Percentiles rank a stretch among this genome's conserved stretches.
These are phyloP conservation scores for Brenthis hecate DNA, from an alignment of 2,888 invertebrate species.

Conservation along the genomic window DNA sequence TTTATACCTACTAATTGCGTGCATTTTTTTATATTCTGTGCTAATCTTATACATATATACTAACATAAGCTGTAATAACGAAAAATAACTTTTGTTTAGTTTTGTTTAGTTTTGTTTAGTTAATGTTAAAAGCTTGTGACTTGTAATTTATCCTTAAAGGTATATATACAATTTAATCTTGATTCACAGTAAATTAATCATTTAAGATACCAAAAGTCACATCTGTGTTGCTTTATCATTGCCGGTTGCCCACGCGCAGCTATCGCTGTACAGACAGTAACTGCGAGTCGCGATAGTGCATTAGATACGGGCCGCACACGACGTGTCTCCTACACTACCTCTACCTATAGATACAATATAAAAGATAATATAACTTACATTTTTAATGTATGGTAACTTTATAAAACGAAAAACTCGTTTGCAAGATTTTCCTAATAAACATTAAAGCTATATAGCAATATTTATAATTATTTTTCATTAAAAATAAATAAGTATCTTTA, in stretches of 20 bases:
- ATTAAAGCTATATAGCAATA: no score
- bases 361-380: neutral
- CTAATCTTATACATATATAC: no score
- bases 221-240: conserved; percentile 51
- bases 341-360: neutral
- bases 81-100: no score
- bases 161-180: neutral
- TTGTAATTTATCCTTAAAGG: neutral
- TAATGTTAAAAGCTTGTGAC: neutral
- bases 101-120: no score
- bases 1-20: no score
- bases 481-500: no score
- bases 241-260: conserved; percentile 58
- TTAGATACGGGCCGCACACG: conserved; percentile 69
- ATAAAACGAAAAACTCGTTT: no score
- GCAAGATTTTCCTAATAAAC: no score
- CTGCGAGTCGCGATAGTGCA: conserved; percentile 68
- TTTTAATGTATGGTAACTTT: neutral
- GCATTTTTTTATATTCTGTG: no score
- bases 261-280: conserved; percentile 71
- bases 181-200: conserved; percentile 1
- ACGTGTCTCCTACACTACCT: conserved; percentile 20
- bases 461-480: no score
- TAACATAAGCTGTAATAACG: no score
- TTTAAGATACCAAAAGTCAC: conserved; percentile 18